Percentiles rank a stretch among this genome's conserved stretches.
phyloP scores from a whole-genome alignment of 2,797 vertebrate genomes.

The Rhinichthys osculus region DNA sequence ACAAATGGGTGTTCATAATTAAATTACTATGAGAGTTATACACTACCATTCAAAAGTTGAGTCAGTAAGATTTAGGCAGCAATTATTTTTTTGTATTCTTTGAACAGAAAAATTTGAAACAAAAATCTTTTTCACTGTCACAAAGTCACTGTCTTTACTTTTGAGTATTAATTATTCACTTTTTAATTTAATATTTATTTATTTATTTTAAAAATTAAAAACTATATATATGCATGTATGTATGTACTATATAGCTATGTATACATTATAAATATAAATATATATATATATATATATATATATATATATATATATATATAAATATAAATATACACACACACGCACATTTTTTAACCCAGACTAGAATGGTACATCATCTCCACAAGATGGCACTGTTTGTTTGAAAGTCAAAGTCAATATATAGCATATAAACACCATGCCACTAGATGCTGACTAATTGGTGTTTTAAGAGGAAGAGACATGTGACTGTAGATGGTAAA shows the following conservation, averaged over 20 bases:
- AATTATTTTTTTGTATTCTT: not conserved
- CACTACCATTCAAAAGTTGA: not conserved
- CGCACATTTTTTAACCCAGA: not conserved
- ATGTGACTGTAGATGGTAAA: not conserved
- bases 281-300: too few relatives aligned
- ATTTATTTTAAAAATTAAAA: too few relatives aligned
- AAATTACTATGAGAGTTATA: not conserved
- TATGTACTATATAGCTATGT: too few relatives aligned
- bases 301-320: too few relatives aligned
- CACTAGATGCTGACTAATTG: not conserved
- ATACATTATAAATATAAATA: too few relatives aligned
- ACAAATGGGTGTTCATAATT: not conserved
- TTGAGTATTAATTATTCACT: not conserved
- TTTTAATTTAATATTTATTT: too few relatives aligned
- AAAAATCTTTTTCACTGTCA: not conserved
- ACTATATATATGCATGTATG: too few relatives aligned
- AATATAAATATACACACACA: too few relatives aligned
- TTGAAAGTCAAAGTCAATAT: not conserved
- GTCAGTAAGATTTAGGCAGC: too few relatives aligned
- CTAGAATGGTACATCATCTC: not conserved
- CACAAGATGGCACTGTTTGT: conserved; percentile 59
- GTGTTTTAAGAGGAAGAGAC: not conserved
- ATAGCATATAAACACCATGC: not conserved
- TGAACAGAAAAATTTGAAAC: not conserved
- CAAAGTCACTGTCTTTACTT: too few relatives aligned